phyloP scores from a whole-genome alignment of 37 sponge, comb jelly and placozoan species.

The Halichondria panicea region DNA sequence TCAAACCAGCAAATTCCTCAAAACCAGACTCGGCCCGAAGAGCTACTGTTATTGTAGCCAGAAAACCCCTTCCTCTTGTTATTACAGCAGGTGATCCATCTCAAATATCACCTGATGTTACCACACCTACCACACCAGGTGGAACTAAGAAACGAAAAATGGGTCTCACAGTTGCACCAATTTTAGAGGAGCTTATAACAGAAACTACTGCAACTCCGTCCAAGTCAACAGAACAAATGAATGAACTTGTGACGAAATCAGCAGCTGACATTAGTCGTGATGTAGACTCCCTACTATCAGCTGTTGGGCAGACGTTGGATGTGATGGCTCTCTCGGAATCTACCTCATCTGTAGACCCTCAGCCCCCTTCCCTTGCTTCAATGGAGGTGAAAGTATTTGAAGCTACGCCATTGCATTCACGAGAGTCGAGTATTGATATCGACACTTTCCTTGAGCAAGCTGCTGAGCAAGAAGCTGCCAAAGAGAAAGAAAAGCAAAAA shows the following conservation, averaged over 20 bases:
- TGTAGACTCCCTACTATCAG: neutral
- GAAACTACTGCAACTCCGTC: neutral
- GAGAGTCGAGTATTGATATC: constrained; percentile 23
- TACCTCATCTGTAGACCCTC: neutral
- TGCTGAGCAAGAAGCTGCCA: neutral
- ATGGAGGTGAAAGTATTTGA: constrained; percentile 10
- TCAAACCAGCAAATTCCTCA: no score
- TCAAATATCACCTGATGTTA: neutral
- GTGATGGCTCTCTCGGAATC: neutral
- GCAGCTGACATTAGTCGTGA: constrained; percentile 1
- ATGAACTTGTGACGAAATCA: neutral
- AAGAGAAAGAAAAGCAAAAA: neutral
- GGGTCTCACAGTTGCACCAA: neutral
- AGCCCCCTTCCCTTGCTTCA: constrained; percentile 1
- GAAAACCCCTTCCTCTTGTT: no score
- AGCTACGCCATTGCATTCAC: constrained; percentile 8
- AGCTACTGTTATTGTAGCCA: no score
- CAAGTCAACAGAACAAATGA: neutral
- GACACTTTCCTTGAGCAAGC: neutral
- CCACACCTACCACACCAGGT: neutral
- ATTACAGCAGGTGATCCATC: no score
- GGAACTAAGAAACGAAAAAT: neutral
- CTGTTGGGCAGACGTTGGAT: constrained; percentile 9
- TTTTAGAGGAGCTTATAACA: no score
- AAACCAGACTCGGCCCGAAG: no score